Evolutionary conservation across 1,140 invertebrate genomes (phyloP), one percentile per base, ranked within the genome.

Genomic region (Leguminivora glycinivorella): DNA sequence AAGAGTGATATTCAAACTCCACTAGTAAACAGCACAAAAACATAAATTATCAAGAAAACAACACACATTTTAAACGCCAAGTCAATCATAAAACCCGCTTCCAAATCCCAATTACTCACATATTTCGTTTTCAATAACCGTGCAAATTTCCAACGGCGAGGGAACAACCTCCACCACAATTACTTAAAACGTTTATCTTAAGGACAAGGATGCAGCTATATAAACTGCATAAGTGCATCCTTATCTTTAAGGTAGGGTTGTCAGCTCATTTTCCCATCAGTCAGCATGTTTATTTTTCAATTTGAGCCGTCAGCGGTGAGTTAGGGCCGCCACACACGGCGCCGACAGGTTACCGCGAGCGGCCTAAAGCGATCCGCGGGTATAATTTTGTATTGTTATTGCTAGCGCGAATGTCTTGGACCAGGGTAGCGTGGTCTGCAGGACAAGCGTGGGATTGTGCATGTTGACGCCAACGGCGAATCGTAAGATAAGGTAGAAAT

Each of bases 281-380:
- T 80, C 81, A 77, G 72, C 34, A 68, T 88, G 84, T 88, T 88
- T 88, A 87, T 88, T 88, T 88, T 88, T 86, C 85, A 88, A 87
- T 86, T 87, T 79, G 72, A 76, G 72, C 86, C 83, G 83, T 85
- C 84, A 83, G 77, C 66, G 68, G 82, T 72, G 74, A 75, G 71
- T 75, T 73, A 75, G 75, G 75, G 75, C 70, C 72, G 75, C 75
- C 75, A 73, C 75, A 76, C 75, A 77, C 73, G 63, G 71, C 71
- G 76, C 40, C 76, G 70, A 66, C 76, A 77, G 47, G 56, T 77
- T 77, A 82, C 71, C 70, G 75, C 70, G 66, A 70, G 70, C 66
- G 66, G 60, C 75, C 70, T 38, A 66, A 22, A 68, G 47, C 26
- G 31, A 67, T 70, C 67, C 69, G 67, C 12, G 24, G 40, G n/a